Conservation (phyloP, 30 jellyfish, hydroid and myxozoan genomes). For the Catostylus mosaicus region DNA sequence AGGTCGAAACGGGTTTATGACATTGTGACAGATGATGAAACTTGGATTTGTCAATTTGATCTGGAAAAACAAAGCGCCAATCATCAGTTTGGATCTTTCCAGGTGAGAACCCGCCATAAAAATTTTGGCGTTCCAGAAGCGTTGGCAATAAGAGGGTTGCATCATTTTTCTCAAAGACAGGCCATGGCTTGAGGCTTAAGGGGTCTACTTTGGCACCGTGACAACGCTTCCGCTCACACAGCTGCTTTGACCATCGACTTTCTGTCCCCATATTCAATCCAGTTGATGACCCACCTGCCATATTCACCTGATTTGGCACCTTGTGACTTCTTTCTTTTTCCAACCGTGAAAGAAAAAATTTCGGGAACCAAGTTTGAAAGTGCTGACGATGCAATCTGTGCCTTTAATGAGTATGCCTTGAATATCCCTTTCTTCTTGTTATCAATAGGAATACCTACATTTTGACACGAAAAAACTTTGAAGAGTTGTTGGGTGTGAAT, state of each 20-base stretch:
- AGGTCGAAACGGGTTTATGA: constrained; percentile 25
- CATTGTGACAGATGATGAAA: constrained; percentile 19
- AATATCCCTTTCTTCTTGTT: too few species aligned
- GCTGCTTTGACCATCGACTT: constrained; percentile 18
- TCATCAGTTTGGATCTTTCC: constrained; percentile 37
- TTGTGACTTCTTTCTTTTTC: constrained; percentile 49
- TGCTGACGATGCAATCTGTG: constrained; percentile 12
- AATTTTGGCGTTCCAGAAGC: constrained; percentile 27
- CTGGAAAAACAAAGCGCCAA: constrained; percentile 33
- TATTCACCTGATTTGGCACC: constrained; percentile 66
- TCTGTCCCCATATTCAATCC: not conserved
- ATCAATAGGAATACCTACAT: too few species aligned
- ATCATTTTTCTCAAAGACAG: constrained; percentile 20
- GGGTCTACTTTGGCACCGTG: constrained; percentile 23
- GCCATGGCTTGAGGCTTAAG: constrained; percentile 23
- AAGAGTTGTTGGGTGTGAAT: too few species aligned
- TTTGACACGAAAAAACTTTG: too few species aligned
- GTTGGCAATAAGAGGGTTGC: constrained; percentile 35
- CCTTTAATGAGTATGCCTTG: constrained; percentile 8
- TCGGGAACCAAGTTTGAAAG: constrained; percentile 9
- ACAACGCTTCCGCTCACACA: constrained; percentile 52
- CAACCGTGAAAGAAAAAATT: constrained; percentile 14
- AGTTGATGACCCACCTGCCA: constrained; percentile 36
- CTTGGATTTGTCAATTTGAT: constrained; percentile 44
- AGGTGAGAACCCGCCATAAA: constrained; percentile 31